Evolutionary conservation across 2,888 invertebrate genomes (phyloP).

Genomic region (Nomada ruficornis): DNA sequence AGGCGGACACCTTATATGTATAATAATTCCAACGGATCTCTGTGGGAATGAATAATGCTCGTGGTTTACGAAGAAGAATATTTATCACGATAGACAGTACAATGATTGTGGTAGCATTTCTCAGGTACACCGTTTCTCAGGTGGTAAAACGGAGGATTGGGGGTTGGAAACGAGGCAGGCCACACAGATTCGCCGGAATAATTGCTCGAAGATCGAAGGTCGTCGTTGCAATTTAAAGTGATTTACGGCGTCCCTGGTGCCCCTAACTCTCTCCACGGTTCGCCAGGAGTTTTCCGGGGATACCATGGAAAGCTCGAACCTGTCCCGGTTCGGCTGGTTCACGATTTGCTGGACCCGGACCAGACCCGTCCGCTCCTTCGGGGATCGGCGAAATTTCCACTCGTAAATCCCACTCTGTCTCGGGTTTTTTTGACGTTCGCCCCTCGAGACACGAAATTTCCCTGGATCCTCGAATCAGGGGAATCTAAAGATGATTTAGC

Average conservation of each 20-base stretch:
- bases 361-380: slow-evolving; percentile 48
- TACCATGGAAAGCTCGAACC: slow-evolving; percentile 49
- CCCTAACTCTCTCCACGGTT: slow-evolving; percentile 70
- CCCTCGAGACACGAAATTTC: not conserved
- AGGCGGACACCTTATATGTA: too few species aligned
- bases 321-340: slow-evolving; percentile 68
- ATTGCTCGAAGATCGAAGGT: slow-evolving; percentile 74
- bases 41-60: too few species aligned
- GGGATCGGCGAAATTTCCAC: slow-evolving; percentile 54
- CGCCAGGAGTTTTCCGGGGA: slow-evolving; percentile 69
- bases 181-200: slow-evolving; percentile 47
- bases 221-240: slow-evolving; percentile 76
- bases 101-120: too few species aligned
- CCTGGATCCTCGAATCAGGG: too few species aligned
- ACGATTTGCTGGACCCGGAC: slow-evolving; percentile 59
- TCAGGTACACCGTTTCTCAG: not conserved
- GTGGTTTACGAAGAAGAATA: too few species aligned
- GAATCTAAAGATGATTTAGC: too few species aligned
- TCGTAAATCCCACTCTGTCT: slow-evolving; percentile 54
- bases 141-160: not conserved
- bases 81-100: too few species aligned
- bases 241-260: slow-evolving; percentile 76
- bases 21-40: too few species aligned
- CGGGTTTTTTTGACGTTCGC: slow-evolving; percentile 34
- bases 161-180: slow-evolving; percentile 20